Percentiles rank a stretch among this genome's conserved stretches.
Conservation (phyloP, 2,888 invertebrate genomes). For the Meganola albula region DNA sequence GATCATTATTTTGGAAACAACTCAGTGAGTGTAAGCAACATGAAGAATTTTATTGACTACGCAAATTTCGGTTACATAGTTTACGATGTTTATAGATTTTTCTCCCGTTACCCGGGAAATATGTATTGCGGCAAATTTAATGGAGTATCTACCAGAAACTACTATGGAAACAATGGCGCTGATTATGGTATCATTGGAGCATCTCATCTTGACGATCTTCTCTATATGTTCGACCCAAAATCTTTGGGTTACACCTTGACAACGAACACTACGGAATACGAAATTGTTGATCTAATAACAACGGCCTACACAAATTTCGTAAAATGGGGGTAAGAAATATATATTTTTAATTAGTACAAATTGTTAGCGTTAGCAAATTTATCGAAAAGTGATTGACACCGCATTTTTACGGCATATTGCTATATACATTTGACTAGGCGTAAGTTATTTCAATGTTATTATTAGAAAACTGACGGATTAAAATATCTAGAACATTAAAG, state of each 20-base stretch:
- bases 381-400: no score
- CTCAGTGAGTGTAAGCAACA: slow-evolving; percentile 1
- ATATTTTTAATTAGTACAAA: no score
- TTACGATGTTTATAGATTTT: not conserved
- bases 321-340: slow-evolving; percentile 12
- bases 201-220: slow-evolving; percentile 40
- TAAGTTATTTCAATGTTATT: no score
- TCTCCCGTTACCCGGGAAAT: no score
- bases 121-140: slow-evolving; percentile 39
- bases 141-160: slow-evolving; percentile 33
- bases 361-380: no score
- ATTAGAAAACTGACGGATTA: no score
- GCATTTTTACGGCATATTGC: no score
- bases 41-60: slow-evolving; percentile 6
- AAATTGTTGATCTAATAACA: slow-evolving; percentile 8
- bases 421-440: no score
- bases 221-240: slow-evolving; percentile 37
- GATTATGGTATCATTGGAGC: slow-evolving; percentile 33
- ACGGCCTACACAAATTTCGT: slow-evolving; percentile 15
- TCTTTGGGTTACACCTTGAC: slow-evolving; percentile 1
- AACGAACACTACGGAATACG: slow-evolving; percentile 10
- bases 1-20: slow-evolving; percentile 8
- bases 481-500: no score
- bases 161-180: slow-evolving; percentile 24
- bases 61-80: not conserved